Base-by-base conservation (phyloP, 2,888 invertebrate species). In the Aspidiotus destructor region DNA sequence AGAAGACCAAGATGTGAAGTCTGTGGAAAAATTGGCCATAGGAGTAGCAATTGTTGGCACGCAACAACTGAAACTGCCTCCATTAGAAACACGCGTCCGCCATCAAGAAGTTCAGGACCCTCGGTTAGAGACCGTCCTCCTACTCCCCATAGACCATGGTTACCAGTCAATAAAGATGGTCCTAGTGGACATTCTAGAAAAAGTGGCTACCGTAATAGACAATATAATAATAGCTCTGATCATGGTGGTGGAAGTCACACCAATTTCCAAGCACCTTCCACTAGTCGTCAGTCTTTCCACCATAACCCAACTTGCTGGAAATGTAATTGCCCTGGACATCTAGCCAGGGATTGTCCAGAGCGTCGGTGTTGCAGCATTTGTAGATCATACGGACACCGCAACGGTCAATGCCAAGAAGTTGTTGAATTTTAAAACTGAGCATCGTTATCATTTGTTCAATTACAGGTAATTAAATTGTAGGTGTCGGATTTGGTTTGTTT, bases 301-400 rank as follows among this genome's bases (percentile, higher is more conserved):
- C 40, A 16, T 17, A 17, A 28, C 13, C 17, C 40, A 8, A 44
- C 42, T 40, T 67, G 67, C 52, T 67, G 42, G 42, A 44, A 60
- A 11, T 67, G 67, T 52, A 44, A 60, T 15, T 17, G 44, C 17
- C 48, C 52, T 2, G 67, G 67, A 7, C 67, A 67, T 52, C 16
- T 67, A 15, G 58, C 60, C 10, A 17, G 67, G n/a, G 58, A 67
- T 10, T 67, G 67, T 41, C 28, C 28, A 28, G 28, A 28, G 28
- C 28, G 28, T 28, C 28, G 28, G 28, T 28, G 28, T 28, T 28
- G 28, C 28, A 28, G 28, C 5, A 28, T 28, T 28, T 28, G 28
- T 28, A 28, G 28, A 28, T 28, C 28, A 28, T 28, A 28, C 5
- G 28, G 28, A 28, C 28, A 28, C 28, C 28, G 28, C 2, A 28